Base-by-base conservation (phyloP, 2,797 vertebrate species). In the Distichodus sexfasciatus region DNA sequence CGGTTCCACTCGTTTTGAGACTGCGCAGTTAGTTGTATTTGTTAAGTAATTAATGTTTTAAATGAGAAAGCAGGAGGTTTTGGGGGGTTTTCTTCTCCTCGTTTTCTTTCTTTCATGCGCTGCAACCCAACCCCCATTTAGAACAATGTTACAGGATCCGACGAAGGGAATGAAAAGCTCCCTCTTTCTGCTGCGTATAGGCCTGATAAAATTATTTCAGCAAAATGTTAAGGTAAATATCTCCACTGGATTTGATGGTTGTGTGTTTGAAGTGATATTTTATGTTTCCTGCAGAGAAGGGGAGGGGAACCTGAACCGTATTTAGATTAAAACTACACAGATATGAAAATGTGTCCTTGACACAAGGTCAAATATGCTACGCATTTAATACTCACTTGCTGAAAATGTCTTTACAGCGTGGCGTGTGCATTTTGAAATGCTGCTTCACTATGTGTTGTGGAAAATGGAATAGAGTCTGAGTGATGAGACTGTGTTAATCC, bases 191-290 rank as follows among this genome's bases (percentile, higher is more conserved):
- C 85, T 85, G 82, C 85, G 78, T 88, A 87, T 90, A 91, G 91
- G 91, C 90, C 91, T 89, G 88, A 88, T 91, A 77, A 85, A 88
- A 86, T 81, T 86, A 80, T 89, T 87, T 86, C 89, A 86, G 76
- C 88, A 83, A 87, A 89, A 84, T 87, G 81, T 82, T 82, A 89
- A 92, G 91, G 91, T 93, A 93, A 92, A 91, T 91, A 90, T 90
- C 81, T 86, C 82, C 74, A 85, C 75, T 71, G 81, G 74, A 80
- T 77, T 67, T 74, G 58, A 44, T 65, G 57, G 48, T 69, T 63
- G 59, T 76, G 54, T 72, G 62, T 75, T 76, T 64, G 31, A 19
- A 74, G 26, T 51, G 43, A 40, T 47, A 21, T 64, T 36, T 58
- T 11, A 6, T n/a, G 23, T 24, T 31, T 31, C 17, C 19, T 46